These are phyloP conservation scores for Mesoclemmys tuberculata DNA, from an alignment of 2,113 vertebrate genomes.

Conservation along the genomic window DNA sequence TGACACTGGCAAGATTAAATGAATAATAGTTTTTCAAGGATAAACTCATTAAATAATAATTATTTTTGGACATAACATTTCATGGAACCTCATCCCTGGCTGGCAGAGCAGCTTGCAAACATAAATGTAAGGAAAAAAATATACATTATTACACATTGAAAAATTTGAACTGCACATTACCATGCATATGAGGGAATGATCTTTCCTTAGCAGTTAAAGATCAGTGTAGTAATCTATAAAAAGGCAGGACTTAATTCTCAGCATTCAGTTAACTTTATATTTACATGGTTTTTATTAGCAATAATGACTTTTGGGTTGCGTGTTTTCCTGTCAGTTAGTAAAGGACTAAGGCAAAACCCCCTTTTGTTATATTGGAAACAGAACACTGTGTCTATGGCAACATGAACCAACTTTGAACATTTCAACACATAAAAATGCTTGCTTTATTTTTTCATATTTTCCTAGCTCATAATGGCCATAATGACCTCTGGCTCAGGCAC, in stretches of 20 bases:
- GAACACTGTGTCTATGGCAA: neutral
- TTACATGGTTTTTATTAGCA: neutral
- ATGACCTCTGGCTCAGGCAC: neutral
- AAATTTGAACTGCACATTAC: neutral
- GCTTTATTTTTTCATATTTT: slow-evolving; percentile 17
- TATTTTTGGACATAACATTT: slow-evolving; percentile 22
- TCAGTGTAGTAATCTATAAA: neutral
- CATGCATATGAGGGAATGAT: neutral
- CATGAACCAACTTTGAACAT: neutral
- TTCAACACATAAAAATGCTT: neutral
- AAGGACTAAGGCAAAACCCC: neutral
- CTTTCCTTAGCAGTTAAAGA: neutral
- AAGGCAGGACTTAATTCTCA: neutral
- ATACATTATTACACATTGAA: slow-evolving; percentile 30
- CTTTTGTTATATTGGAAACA: neutral
- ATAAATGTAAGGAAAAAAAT: slow-evolving; percentile 25
- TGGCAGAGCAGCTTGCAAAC: slow-evolving; percentile 10
- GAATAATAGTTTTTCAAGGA: slow-evolving; percentile 3
- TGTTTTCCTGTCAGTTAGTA: neutral
- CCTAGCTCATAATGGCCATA: neutral
- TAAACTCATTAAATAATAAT: slow-evolving; percentile 18
- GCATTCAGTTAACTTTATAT: neutral
- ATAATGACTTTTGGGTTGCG: neutral
- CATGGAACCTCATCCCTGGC: neutral
- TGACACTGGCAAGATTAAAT: slow-evolving; percentile 19